Percentiles rank a stretch among this genome's conserved stretches.
Conservation (phyloP, 2,797 vertebrate species). For the Simalia tracyae region DNA sequence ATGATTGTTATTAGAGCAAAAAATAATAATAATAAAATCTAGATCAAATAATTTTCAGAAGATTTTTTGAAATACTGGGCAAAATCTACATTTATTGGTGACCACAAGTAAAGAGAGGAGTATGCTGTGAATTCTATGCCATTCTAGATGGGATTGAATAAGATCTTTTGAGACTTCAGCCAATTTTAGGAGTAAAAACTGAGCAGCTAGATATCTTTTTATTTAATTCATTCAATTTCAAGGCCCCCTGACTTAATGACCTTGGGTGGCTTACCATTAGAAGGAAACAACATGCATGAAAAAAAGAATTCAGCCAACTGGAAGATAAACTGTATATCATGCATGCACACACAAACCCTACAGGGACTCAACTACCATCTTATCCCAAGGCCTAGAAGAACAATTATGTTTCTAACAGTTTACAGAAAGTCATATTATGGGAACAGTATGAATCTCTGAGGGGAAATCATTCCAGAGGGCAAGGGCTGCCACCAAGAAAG, state of each 20-base stretch:
- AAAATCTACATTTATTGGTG: slow-evolving; percentile 35
- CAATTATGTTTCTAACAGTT: neutral
- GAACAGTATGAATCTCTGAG: neutral
- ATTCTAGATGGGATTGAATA: slow-evolving; percentile 24
- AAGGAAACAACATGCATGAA: neutral
- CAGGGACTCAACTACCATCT: neutral
- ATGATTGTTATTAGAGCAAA: neutral
- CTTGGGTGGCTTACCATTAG: neutral
- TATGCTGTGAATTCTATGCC: neutral
- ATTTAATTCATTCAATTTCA: neutral
- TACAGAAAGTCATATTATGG: neutral
- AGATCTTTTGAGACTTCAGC: slow-evolving; percentile 23
- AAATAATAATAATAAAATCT: neutral
- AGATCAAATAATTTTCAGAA: slow-evolving; percentile 31
- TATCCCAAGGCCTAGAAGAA: neutral
- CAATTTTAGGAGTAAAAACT: neutral
- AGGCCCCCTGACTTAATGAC: neutral
- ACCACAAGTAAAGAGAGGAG: neutral
- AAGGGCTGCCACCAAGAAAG: neutral
- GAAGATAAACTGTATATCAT: neutral
- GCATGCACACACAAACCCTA: neutral
- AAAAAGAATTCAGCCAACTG: neutral
- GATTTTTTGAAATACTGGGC: neutral
- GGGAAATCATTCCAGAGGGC: neutral
- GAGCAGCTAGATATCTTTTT: neutral